Percentiles rank a stretch among this genome's conserved stretches.
Conservation (phyloP, 2,888 invertebrate species). For the Eristalis arbustorum region DNA sequence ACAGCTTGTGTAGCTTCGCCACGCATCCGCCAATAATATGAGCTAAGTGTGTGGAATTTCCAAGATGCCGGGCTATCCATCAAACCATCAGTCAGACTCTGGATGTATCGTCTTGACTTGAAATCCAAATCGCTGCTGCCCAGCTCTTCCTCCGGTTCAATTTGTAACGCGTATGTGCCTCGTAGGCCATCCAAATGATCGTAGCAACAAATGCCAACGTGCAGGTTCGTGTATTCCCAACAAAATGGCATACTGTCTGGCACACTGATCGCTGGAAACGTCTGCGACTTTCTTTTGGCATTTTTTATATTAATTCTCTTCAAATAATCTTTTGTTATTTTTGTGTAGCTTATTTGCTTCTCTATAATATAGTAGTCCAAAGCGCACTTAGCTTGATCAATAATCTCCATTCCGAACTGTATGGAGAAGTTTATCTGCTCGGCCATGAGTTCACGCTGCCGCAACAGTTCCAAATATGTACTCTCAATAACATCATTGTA, state of each 20-base stretch:
- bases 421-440: constrained; percentile 78
- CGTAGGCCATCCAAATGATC: constrained; percentile 76
- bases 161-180: constrained; percentile 72
- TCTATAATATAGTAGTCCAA: constrained; percentile 76
- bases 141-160: constrained; percentile 75
- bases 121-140: constrained; percentile 73
- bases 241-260: constrained; percentile 72
- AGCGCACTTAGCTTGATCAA: constrained; percentile 78
- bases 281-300: constrained; percentile 72
- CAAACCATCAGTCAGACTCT: constrained; percentile 73
- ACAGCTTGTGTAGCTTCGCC: constrained; percentile 77
- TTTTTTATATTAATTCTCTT: constrained; percentile 76
- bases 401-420: constrained; percentile 77
- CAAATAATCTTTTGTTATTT: constrained; percentile 76
- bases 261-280: constrained; percentile 25
- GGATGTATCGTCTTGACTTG: constrained; percentile 50
- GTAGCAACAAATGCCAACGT: constrained; percentile 74
- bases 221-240: constrained; percentile 71
- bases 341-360: constrained; percentile 75
- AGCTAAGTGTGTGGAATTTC: constrained; percentile 78
- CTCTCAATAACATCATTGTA: constrained; percentile 78
- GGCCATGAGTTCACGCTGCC: constrained; percentile 76
- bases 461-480: constrained; percentile 75
- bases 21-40: constrained; percentile 79
- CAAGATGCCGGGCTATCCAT: constrained; percentile 76